Evolutionary conservation across 2,797 vertebrate species (phyloP).

Genomic region (Oreochromis mossambicus): DNA sequence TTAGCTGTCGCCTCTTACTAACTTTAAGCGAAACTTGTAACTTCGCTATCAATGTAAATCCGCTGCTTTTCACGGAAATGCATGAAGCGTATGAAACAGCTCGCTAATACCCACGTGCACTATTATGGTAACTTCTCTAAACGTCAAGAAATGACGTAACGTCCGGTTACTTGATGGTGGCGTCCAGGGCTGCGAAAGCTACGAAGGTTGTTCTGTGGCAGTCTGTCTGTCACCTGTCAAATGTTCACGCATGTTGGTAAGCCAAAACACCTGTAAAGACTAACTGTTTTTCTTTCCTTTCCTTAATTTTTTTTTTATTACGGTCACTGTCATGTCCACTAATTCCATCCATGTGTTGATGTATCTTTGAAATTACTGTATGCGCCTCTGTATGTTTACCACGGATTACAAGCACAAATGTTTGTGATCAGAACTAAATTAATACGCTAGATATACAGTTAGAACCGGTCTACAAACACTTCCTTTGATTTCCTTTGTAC

Average conservation of each 20-base stretch:
- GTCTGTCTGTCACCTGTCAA: neutral
- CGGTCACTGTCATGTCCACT: neutral
- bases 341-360: neutral
- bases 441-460: neutral
- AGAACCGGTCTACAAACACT: neutral
- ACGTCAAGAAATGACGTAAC: constrained; percentile 25
- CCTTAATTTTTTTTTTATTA: too few relatives aligned
- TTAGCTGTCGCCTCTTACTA: neutral
- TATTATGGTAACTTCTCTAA: neutral
- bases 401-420: neutral
- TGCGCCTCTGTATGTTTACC: neutral
- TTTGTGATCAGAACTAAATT: neutral
- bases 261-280: neutral
- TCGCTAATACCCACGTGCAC: neutral
- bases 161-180: constrained; percentile 22
- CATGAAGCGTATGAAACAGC: neutral
- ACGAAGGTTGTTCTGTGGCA: neutral
- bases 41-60: neutral
- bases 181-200: neutral
- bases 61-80: neutral
- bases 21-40: neutral
- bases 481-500: neutral
- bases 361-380: neutral
- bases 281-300: neutral
- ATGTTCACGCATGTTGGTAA: constrained; percentile 6